Base-by-base conservation (phyloP, 1,140 invertebrate genomes). In the Heliconius eleuchia region DNA sequence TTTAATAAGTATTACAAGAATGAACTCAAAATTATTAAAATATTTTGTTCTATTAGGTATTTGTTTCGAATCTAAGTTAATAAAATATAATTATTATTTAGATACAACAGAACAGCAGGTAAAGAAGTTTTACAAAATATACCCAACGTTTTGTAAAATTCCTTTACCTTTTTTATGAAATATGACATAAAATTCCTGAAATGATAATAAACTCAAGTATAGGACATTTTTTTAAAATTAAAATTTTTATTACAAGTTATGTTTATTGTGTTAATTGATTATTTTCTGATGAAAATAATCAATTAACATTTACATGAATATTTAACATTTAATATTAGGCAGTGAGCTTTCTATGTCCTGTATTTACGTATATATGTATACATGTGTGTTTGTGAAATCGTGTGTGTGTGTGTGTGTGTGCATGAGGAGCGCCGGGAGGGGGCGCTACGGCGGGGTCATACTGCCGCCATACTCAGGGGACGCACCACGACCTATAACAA, bases 401-500 rank as follows among this genome's bases (percentile, higher is more conserved):
- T 72, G 18, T 71, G 16, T 71, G 37, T 23, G 23, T 23, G n/a
- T 71, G 34, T 60, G 70, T 79, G 66, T 74, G 77, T 66, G 72
- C 19, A 73, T 52, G 70, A 72, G 27, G 71, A 72, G 83, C 84
- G 87, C 87, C 87, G 90, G 92, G 90, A 92, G 93, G 87, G 89
- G 88, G 85, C 85, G 92, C 87, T 93, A 95, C 87, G 93, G 93
- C 70, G 93, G 93, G 77, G 93, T 94, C 89, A 94, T 89, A 82
- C 92, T 93, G 84, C 94, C 94, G 79, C 94, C 93, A 86, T 94
- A 95, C 81, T 95, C 94, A 88, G 94, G 93, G 92, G 94, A 95
- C 81, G 93, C 92, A 77, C 94, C 94, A 84, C 94, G 94, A 89
- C 94, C 94, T 95, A 84, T 66, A 72, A 42, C 1, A 79, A 16